Conservation (phyloP, 2,797 vertebrate genomes). For the Poeciliopsis turneri region DNA sequence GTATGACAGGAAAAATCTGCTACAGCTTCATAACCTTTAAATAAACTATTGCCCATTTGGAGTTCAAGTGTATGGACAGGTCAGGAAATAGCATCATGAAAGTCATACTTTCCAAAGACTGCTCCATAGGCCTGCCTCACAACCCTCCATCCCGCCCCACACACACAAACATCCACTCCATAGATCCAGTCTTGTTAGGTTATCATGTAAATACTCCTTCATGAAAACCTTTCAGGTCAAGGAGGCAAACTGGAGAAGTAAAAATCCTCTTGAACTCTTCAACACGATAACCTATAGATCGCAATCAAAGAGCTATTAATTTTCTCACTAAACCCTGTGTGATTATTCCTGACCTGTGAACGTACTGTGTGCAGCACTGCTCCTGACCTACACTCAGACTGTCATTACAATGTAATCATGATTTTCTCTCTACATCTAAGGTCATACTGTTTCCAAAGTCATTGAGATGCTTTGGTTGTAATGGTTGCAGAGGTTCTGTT, state of each 20-base stretch:
- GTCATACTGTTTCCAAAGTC: constrained; percentile 24
- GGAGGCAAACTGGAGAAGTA: constrained; percentile 39
- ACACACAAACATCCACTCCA: background rate
- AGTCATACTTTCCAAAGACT: constrained; percentile 11
- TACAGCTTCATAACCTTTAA: constrained; percentile 36
- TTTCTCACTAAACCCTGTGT: constrained; percentile 28
- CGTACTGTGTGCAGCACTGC: background rate
- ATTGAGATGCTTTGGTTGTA: background rate
- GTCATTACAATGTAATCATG: constrained; percentile 31
- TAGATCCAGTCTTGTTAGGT: constrained; percentile 11
- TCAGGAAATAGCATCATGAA: constrained; percentile 3
- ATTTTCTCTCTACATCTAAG: constrained; percentile 8
- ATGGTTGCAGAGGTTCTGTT: background rate
- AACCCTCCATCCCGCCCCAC: background rate
- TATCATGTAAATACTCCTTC: constrained; percentile 22
- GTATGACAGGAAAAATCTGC: constrained; percentile 11
- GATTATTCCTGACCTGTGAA: constrained; percentile 30
- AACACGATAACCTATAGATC: constrained; percentile 44
- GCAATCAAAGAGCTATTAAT: constrained; percentile 60
- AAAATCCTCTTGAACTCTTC: constrained; percentile 42
- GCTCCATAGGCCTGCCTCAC: constrained; percentile 7
- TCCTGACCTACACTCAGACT: constrained; percentile 11
- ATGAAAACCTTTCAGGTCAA: constrained; percentile 51
- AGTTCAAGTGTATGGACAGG: constrained; percentile 10
- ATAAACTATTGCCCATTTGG: constrained; percentile 36